Percentiles rank a stretch among this genome's conserved stretches.
These are phyloP conservation scores for Nasonia longicornis DNA, from an alignment of 1,140 invertebrate species.

Conservation along the genomic window DNA sequence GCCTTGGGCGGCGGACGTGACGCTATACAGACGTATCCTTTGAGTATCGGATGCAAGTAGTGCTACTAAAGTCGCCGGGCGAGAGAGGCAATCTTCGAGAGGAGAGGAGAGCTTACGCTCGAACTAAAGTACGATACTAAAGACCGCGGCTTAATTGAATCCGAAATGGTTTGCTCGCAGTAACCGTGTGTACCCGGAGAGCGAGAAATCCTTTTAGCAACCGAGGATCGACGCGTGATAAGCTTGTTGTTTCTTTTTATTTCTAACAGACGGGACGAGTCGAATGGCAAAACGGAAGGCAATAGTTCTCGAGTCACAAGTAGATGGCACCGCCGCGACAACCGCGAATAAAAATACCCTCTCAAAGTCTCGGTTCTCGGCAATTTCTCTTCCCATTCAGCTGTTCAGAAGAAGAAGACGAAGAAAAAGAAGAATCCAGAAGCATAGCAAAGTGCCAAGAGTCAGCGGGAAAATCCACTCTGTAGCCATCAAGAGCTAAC, in stretches of 20 bases:
- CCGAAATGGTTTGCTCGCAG: slow-evolving; percentile 15
- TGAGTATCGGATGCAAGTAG: slow-evolving; percentile 9
- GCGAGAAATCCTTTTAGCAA: not conserved
- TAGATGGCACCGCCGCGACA: not conserved
- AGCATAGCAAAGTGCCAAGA: not conserved
- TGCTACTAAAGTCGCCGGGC: slow-evolving; percentile 17
- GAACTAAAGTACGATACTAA: slow-evolving; percentile 31
- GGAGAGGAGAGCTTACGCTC: slow-evolving; percentile 8
- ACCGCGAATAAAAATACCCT: not conserved
- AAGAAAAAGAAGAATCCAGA: not conserved
- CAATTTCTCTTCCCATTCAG: not conserved
- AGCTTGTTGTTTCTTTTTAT: too few species aligned
- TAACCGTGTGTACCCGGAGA: not conserved
- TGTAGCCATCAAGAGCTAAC: slow-evolving; percentile 15
- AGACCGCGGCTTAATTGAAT: slow-evolving; percentile 35
- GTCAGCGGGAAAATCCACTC: not conserved
- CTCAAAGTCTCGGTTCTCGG: not conserved
- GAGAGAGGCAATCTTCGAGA: slow-evolving; percentile 37
- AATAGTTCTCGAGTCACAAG: not conserved
- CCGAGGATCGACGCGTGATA: not conserved
- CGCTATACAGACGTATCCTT: not conserved
- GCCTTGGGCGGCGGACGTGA: not conserved
- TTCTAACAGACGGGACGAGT: not conserved
- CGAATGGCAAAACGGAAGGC: not conserved
- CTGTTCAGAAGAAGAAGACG: not conserved